Base-by-base conservation (phyloP, 2,888 invertebrate genomes). In the Hydroisotoma schaefferi region DNA sequence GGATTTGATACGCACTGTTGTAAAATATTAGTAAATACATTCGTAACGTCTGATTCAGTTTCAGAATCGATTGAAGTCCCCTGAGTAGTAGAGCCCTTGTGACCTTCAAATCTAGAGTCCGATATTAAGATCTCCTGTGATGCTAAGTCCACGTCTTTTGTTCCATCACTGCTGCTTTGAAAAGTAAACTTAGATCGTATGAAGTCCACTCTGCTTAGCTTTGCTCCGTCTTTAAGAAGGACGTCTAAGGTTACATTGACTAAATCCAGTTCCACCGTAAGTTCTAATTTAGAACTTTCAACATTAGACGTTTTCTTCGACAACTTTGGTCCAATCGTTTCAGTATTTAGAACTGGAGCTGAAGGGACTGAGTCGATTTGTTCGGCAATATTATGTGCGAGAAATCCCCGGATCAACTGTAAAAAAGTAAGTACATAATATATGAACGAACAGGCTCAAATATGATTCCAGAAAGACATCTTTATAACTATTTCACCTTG, bases 301-400 rank as follows among this genome's bases (percentile, higher is more conserved):
- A n/a, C 23, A 5, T 25, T 25, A 3, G 46, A 46, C 12, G 12
- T 12, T 2, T n/a, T 25, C 38, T 18, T 49, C 3, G 18, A 1
- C 18, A 37, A 8, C 15, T 33, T 33, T 6, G 18, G 58, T 3
- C 1, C 40, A 2, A 29, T 27, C 26, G 20, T 26, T 48, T 28
- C 57, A n/a, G n/a, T n/a, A n/a, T n/a, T n/a, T n/a, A n/a, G 28
- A 15, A 22, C 53, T 2, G 54, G 52, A 23, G 28, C 37, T 5
- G 38, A 20, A 23, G 33, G 15, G 6, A n/a, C 27, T 3, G 55
- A 43, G 2, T 88, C 87, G 15, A 89, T 82, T 71, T 83, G 82
- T 77, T 94, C 95, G 1, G 91, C 94, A 65, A 97, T 84, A 80
- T 97, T 97, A 78, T 90, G 88, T 2, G 86, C 83, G 6, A 97